A percentile compares a stretch with the other conserved stretches of the same genome.
These are phyloP conservation scores for Coluber constrictor DNA, from an alignment of 2,797 vertebrate species.

Conservation along the genomic window DNA sequence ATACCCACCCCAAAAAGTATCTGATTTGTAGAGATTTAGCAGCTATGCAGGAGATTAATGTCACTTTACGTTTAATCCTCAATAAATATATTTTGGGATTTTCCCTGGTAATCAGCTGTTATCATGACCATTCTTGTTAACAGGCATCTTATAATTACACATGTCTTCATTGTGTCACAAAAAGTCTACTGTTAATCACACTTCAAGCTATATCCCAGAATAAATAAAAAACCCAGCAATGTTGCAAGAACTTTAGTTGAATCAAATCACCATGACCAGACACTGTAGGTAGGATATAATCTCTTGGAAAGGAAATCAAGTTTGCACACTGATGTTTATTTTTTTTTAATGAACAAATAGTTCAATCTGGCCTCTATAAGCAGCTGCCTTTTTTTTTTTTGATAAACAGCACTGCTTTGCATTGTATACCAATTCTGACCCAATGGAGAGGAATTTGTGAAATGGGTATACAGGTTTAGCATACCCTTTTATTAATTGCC, in stretches of 20 bases:
- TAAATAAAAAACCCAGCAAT: neutral
- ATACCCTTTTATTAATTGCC: neutral
- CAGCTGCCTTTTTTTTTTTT: neutral
- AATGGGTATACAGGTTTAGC: neutral
- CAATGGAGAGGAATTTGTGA: neutral
- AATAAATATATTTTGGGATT: conserved; percentile 43
- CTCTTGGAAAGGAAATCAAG: neutral
- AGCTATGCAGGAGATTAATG: conserved; percentile 56
- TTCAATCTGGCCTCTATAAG: neutral
- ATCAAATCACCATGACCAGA: neutral
- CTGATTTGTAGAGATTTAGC: conserved; percentile 57
- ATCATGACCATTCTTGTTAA: conserved; percentile 44
- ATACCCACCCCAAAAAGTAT: conserved; percentile 48
- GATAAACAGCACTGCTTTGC: neutral
- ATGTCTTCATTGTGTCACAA: conserved; percentile 13
- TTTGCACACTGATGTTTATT: neutral
- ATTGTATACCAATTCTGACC: neutral
- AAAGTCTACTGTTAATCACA: conserved; percentile 34
- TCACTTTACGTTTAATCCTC: conserved; percentile 45
- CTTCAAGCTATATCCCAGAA: neutral
- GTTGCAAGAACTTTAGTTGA: neutral
- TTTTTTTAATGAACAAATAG: neutral
- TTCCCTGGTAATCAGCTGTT: conserved; percentile 56
- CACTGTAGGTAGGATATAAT: neutral
- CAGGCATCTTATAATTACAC: conserved; percentile 6